Evolutionary conservation across 2,888 invertebrate species (phyloP), one percentile per base, ranked within the genome.

Genomic region (Andrena trimmerana): DNA sequence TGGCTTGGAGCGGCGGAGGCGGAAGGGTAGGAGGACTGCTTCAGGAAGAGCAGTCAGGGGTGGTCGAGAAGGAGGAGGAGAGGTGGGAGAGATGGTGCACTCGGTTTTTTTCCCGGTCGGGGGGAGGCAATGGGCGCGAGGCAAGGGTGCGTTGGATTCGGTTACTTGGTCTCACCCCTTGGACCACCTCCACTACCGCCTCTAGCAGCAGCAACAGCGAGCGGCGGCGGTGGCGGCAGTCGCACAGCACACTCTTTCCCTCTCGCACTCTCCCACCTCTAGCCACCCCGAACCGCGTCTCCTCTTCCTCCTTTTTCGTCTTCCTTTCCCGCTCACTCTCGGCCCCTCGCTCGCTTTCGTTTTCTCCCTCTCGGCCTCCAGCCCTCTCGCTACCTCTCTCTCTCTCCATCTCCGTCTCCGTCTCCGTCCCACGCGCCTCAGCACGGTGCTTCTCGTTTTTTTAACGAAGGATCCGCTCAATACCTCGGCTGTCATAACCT

Each of bases 401-500:
- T 67, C 82, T 78, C 68, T 78, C 80, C 78, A 66, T 85, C 77
- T 70, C 82, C 77, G 69, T 79, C 78, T 54, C 84, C 67, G 84
- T 87, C 86, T 86, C 87, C 81, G 88, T 88, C 87, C 83, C 86
- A 81, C 87, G 89, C 90, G 86, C 90, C 90, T 88, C 89, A 88
- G 88, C 88, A 88, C 90, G 88, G 89, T 91, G 89, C 91, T 91
- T 91, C 89, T 91, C 90, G 90, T 91, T 92, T 93, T 93, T 93
- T 93, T 93, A 93, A 93, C 93, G 93, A 93, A 94, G 93, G 93
- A 93, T 93, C 93, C 93, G 93, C 93, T 94, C 93, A 93, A 93
- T 93, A 93, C 93, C 93, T 93, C 92, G 93, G 92, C 94, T 93
- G 93, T 93, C 93, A 93, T 93, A 93, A 93, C 93, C 93, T 93